phyloP scores from a whole-genome alignment of 1,140 invertebrate species.

The Coelopa frigida region DNA sequence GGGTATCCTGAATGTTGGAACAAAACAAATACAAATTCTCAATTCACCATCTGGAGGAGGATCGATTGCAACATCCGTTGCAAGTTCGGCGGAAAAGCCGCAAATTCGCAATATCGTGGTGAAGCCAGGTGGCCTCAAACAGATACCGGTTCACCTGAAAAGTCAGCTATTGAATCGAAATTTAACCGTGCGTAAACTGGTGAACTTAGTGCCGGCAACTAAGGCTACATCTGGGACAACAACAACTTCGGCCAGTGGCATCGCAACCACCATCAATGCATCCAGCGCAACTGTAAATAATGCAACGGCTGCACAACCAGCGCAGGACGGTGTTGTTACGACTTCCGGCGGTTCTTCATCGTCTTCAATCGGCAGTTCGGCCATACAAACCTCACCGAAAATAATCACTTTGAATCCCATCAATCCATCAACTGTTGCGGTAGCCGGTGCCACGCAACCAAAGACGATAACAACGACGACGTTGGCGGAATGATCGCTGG shows the following conservation, averaged over 20 bases:
- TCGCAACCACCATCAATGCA: neutral
- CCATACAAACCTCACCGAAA: conserved; percentile 15
- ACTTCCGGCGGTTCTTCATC: neutral
- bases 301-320: neutral
- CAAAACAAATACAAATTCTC: conserved; percentile 14
- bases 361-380: neutral
- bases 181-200: conserved; percentile 18
- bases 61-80: neutral
- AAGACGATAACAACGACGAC: too few species aligned
- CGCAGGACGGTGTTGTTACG: too few species aligned
- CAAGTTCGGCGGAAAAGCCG: conserved; percentile 4
- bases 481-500: too few species aligned
- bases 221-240: neutral
- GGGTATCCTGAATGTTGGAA: conserved; percentile 10
- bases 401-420: conserved; percentile 17
- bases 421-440: conserved; percentile 2
- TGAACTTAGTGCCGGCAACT: conserved; percentile 1
- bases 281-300: neutral
- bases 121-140: conserved; percentile 17
- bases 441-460: too few species aligned
- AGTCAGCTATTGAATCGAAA: conserved; percentile 17
- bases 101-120: conserved; percentile 19
- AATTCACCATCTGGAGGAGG: neutral
- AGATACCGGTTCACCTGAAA: conserved; percentile 12
- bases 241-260: neutral